Evolutionary conservation across 2,797 vertebrate species (phyloP).

Genomic region (Pachyuromys duprasi): DNA sequence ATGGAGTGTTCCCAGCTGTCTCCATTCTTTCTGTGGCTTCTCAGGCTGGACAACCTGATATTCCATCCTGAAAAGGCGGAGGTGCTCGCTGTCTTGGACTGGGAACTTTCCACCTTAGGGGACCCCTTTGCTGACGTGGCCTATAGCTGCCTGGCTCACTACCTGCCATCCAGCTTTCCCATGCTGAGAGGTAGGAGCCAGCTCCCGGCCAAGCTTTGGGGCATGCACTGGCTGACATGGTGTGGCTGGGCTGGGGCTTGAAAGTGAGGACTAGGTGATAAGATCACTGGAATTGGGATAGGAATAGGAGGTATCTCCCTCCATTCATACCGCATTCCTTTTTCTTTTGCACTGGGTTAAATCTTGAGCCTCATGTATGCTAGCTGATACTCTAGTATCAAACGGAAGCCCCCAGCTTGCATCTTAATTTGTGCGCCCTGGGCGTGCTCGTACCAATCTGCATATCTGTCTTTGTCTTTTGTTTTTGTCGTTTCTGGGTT

Average conservation of each 20-base stretch:
- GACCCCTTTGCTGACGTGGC: constrained; percentile 90
- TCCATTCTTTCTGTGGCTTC: constrained; percentile 69
- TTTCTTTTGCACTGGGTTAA: neutral
- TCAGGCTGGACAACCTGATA: constrained; percentile 91
- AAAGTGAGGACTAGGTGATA: neutral
- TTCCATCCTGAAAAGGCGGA: constrained; percentile 89
- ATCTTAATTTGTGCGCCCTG: neutral
- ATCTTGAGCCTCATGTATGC: neutral
- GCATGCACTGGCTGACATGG: neutral
- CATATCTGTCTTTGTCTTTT: neutral
- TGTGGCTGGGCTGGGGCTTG: neutral
- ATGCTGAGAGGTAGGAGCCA: constrained; percentile 86
- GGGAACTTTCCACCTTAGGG: constrained; percentile 90
- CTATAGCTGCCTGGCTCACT: constrained; percentile 87
- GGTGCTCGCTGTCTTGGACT: constrained; percentile 90
- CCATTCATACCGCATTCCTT: neutral
- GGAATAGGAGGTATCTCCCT: neutral
- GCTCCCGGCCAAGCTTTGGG: neutral
- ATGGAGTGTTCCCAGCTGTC: neutral
- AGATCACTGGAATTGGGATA: neutral
- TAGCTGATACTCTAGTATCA: neutral
- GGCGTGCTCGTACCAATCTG: neutral
- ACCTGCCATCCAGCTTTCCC: constrained; percentile 85
- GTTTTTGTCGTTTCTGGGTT: neutral
- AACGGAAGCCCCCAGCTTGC: neutral